Evolutionary conservation across 2,113 vertebrate species (phyloP).

Genomic region (Rhineura floridana): DNA sequence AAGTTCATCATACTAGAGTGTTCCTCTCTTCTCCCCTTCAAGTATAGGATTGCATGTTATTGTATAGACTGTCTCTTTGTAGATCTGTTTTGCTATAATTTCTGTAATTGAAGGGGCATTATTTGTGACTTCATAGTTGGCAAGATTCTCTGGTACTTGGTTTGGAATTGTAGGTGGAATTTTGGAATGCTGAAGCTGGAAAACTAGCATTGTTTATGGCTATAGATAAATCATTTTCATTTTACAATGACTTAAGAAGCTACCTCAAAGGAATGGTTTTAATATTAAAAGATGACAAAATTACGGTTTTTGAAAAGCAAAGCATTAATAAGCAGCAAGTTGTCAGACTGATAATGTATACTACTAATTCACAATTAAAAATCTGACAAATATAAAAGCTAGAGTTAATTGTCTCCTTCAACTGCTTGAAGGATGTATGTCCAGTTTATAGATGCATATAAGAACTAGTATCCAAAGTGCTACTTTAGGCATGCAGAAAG

Average conservation of each 20-base stretch:
- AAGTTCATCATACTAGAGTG: not conserved
- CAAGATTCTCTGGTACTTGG: not conserved
- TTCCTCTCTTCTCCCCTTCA: not conserved
- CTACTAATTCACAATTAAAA: not conserved
- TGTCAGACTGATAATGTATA: not conserved
- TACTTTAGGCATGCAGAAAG: not conserved
- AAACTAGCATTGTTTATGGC: not conserved
- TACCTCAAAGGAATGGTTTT: not conserved
- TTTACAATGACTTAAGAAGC: not conserved
- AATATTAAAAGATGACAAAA: not conserved
- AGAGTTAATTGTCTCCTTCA: not conserved
- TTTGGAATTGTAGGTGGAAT: not conserved
- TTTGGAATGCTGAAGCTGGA: not conserved
- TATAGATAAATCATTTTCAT: not conserved
- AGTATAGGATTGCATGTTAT: not conserved
- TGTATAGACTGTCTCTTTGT: not conserved
- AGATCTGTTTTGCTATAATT: not conserved
- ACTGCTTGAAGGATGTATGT: not conserved
- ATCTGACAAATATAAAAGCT: not conserved
- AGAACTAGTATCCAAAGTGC: not conserved
- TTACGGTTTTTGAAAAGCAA: not conserved
- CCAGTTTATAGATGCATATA: not conserved
- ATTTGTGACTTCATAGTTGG: not conserved
- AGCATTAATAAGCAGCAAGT: not conserved
- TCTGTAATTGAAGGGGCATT: not conserved